Evolutionary conservation across 1,140 invertebrate genomes (phyloP), one percentile per base, ranked within the genome.

Genomic region (Zaprionus nigranus): DNA sequence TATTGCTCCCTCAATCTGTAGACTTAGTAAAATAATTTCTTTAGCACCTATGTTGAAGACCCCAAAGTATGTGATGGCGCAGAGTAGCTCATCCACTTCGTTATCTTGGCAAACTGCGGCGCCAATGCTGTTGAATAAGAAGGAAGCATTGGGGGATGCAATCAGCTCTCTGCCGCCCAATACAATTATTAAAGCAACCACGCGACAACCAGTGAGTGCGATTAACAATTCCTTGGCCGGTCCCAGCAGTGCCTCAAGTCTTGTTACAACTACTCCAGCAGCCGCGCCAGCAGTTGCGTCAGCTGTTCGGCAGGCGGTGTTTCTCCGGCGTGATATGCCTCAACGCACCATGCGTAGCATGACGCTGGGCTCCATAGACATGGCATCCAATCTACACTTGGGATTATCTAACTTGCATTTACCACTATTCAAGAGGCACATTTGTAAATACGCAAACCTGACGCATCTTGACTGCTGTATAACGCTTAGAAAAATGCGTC

Each of bases 131-230:
- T 36, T 17, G 3, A 46, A 51, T 1, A 81, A 72, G 38, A 73
- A 62, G 30, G 67, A 76, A 67, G 38, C 61, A 3, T 49, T 92
- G 4, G 85, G 85, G 0, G 71, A 78, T 20, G 91, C 84, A 3
- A 92, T 92, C 20, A 91, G 75, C 17, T 90, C 91, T 0, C 56
- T 92, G 38, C 91, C 91, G 2, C 84, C 91, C 0, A 92, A 86
- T 66, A 92, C 91, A 5, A 92, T 81, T 53, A 92, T 92, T 7
- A 88, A 92, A 53, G 87, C 91, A 1, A 92, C 80, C 3, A 78
- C 85, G 1, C 66, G 80, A 22, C 53, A 64, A 6, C 36, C 28
- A 12, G 2, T 46, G 1, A 15, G 30, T 46, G 9, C 46, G 15
- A 15, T 34, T 30, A 63, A 17, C 38, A 54, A 3, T 60, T 9